Base-by-base conservation (phyloP, 2,888 invertebrate species). In the Cheilosia soror region DNA sequence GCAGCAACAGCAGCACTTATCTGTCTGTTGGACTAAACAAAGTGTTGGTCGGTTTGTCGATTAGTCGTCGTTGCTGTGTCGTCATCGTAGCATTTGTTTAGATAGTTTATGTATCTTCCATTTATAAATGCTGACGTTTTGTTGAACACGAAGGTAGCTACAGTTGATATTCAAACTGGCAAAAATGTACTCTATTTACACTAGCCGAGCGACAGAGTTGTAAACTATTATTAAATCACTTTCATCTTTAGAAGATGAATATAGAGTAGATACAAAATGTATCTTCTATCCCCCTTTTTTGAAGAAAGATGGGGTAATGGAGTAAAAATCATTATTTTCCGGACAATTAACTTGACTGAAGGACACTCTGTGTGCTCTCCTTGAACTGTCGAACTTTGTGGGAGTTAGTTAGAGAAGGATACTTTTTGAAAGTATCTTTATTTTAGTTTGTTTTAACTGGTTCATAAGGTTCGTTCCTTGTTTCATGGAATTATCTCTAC, bases 1-100 rank as follows among this genome's bases (percentile, higher is more conserved):
- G 25, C 88, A 89, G 47, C 31, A 63, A n/a, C 29, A 47, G 7
- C 40, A 65, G 57, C 57, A 76, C 71, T 76, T 37, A 76, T 66
- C 60, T 37, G 65, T 49, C 40, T 62, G 63, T 55, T 44, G 33
- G 65, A 57, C 29, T 44, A 47, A 62, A 47, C 29, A 4, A 27
- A 27, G 11, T 51, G 33, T 37, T 37, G 49, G 29, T 57, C 47
- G 57, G 58, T 37, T 58, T 20, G 58, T 58, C 44, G 9, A 33
- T 71, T 33, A 20, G 58, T 37, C 53, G 44, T 40, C 37, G 63
- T 13, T 29, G 44, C 29, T n/a, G 31, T 11, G 44, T 15, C 33
- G 37, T 29, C 42, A 11, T 44, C 25, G 11, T 5, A 2, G 11
- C n/a, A 57, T 57, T 33, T 7, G n/a, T 33, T 7, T 55, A 66